Conservation (phyloP, 2,113 vertebrate species). For the Tapirus terrestris region DNA sequence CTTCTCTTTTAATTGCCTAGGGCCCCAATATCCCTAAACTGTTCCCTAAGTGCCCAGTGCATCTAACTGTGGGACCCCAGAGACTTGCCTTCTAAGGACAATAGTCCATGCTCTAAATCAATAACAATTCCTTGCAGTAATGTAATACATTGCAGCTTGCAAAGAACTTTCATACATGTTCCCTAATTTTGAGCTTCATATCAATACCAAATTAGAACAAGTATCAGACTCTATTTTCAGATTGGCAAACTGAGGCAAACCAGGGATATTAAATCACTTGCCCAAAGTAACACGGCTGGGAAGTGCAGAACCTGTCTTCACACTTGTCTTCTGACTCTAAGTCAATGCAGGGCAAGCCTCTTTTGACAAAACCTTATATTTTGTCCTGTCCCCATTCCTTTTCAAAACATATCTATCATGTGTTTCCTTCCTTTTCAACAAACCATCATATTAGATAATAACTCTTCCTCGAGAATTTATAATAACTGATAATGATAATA, state of each 20-base stretch:
- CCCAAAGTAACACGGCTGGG: background rate
- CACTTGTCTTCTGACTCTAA: background rate
- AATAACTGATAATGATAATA: background rate
- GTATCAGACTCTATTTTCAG: background rate
- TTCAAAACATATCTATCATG: background rate
- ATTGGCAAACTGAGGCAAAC: background rate
- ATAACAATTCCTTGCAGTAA: background rate
- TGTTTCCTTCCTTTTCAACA: background rate
- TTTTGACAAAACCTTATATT: background rate
- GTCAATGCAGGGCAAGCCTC: background rate
- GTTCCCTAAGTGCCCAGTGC: background rate
- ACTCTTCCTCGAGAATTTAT: background rate
- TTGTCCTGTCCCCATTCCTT: background rate
- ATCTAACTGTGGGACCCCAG: background rate
- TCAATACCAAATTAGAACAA: background rate
- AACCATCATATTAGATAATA: background rate
- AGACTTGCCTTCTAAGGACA: background rate
- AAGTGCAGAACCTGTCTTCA: background rate
- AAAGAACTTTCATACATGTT: background rate
- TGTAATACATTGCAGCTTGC: background rate
- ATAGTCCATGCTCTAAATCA: background rate
- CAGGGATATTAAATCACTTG: background rate
- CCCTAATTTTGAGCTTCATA: background rate
- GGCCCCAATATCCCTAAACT: background rate
- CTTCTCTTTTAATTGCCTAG: background rate